Conservation (phyloP, 2,113 vertebrate species). For the Ictidomys tridecemlineatus region DNA sequence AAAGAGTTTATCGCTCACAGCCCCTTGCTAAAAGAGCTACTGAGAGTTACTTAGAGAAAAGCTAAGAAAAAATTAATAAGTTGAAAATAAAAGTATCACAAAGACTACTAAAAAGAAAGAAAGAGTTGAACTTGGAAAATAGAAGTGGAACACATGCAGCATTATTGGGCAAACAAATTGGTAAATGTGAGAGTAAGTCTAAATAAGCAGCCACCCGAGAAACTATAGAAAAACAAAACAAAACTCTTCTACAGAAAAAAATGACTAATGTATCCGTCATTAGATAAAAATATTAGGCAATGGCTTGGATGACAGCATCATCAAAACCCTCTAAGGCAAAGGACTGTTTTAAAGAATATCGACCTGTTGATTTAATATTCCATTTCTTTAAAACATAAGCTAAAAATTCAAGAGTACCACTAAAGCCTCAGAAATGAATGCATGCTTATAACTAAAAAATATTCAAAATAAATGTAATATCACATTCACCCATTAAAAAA, state of each 20-base stretch:
- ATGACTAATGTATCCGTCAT: not conserved
- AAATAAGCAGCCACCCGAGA: not conserved
- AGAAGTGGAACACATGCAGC: not conserved
- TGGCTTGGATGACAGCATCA: not conserved
- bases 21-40: not conserved
- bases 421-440: not conserved
- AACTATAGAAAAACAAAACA: not conserved
- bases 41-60: not conserved
- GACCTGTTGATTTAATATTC: not conserved
- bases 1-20: not conserved
- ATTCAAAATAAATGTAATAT: not conserved
- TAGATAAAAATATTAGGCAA: not conserved
- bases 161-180: not conserved
- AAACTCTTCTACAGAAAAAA: not conserved
- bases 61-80: no score
- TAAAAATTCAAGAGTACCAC: not conserved
- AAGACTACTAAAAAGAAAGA: not conserved
- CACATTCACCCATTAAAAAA: not conserved
- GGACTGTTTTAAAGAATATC: not conserved
- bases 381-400: not conserved
- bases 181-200: not conserved
- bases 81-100: no score
- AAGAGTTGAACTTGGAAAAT: not conserved
- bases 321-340: not conserved
- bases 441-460: not conserved